A percentile compares a stretch with the other conserved stretches of the same genome.
These are phyloP conservation scores for Epirrhoe tristata DNA, from an alignment of 2,888 invertebrate species.

Conservation along the genomic window DNA sequence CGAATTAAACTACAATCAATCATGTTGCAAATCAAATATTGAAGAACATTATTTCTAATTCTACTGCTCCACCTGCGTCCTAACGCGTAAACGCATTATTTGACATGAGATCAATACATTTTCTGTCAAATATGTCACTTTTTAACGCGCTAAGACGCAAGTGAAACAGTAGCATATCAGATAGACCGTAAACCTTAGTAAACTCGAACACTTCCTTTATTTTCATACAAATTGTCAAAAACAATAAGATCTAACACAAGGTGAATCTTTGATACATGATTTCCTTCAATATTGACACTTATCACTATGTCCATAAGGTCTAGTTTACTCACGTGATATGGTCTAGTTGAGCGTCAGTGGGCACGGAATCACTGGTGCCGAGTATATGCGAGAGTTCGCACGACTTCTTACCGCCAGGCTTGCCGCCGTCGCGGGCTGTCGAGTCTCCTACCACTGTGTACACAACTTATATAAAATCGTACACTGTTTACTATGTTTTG, in stretches of 20 bases:
- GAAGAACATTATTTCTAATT: background rate
- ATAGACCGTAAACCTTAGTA: no score
- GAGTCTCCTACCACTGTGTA: conserved; percentile 91
- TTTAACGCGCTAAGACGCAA: no score
- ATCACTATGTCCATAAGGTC: background rate
- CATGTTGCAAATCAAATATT: no score
- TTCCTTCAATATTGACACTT: background rate
- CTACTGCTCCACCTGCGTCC: no score
- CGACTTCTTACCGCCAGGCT: conserved; percentile 87
- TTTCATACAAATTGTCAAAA: background rate
- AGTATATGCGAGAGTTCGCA: conserved; percentile 95
- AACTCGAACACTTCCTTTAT: background rate
- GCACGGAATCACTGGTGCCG: conserved; percentile 92
- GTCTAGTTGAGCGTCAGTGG: conserved; percentile 91
- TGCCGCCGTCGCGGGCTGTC: conserved; percentile 89
- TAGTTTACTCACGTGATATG: conserved; percentile 85
- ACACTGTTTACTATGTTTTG: conserved; percentile 8
- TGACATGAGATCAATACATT: no score
- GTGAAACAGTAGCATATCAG: no score
- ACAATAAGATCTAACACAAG: background rate
- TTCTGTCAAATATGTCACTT: no score
- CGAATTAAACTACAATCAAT: background rate
- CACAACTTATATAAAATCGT: conserved; percentile 27
- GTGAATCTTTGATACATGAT: background rate
- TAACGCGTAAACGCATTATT: no score